These are phyloP conservation scores for Cenopis cana DNA, from an alignment of 2,888 invertebrate species.

Conservation along the genomic window DNA sequence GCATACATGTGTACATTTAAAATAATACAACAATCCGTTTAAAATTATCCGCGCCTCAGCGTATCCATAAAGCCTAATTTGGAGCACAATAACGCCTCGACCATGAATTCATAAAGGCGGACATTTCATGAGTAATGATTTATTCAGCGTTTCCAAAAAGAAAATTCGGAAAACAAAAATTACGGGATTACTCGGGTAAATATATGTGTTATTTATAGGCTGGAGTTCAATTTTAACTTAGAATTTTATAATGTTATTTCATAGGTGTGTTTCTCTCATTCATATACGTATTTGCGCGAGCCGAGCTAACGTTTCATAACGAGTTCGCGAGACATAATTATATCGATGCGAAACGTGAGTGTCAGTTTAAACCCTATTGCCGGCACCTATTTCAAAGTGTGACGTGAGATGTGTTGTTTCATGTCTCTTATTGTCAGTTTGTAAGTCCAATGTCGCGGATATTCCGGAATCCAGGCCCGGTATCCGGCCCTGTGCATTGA, in stretches of 20 bases:
- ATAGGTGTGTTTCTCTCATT: no score
- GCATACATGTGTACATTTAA: background rate
- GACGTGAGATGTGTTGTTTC: no score
- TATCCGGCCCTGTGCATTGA: no score
- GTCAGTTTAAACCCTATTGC: background rate
- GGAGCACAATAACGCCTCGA: constrained; percentile 2
- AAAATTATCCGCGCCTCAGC: background rate
- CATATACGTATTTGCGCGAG: no score
- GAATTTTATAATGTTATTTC: no score
- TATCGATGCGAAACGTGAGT: background rate
- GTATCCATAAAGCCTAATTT: background rate
- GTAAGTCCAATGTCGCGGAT: no score
- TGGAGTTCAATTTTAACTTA: background rate
- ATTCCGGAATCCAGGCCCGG: no score
- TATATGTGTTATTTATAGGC: background rate
- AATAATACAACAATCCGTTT: background rate
- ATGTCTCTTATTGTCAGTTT: no score
- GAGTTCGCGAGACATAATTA: background rate
- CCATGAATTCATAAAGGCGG: background rate
- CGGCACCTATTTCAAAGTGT: no score
- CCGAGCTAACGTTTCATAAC: background rate
- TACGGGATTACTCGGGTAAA: background rate
- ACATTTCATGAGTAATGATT: background rate
- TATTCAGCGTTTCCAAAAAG: background rate
- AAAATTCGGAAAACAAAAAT: background rate